A percentile compares a stretch with the other conserved stretches of the same genome.
These are phyloP conservation scores for Chaetorhynchus papuensis DNA, from an alignment of 2,113 vertebrate species.

Conservation along the genomic window DNA sequence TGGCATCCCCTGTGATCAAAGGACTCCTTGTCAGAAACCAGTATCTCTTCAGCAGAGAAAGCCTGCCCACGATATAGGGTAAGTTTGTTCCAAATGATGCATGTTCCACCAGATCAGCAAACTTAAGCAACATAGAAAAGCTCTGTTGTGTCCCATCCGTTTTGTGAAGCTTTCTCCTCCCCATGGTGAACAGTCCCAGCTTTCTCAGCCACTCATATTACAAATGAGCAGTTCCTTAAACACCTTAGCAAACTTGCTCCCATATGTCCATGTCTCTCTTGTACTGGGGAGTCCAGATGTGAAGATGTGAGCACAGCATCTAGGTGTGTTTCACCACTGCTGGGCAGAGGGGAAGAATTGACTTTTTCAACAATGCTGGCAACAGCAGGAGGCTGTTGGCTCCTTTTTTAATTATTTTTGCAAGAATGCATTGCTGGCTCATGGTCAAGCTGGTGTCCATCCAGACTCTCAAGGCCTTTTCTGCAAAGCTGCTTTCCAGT, in stretches of 20 bases:
- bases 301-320: background rate
- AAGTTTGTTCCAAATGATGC: background rate
- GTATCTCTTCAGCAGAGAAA: background rate
- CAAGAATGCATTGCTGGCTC: background rate
- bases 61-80: background rate
- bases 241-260: background rate
- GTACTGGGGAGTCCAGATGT: background rate
- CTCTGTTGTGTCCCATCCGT: background rate
- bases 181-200: background rate
- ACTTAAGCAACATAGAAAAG: background rate
- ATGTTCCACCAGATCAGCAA: background rate
- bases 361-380: background rate
- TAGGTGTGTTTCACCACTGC: background rate
- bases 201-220: background rate
- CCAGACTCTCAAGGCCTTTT: background rate
- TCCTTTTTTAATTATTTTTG: background rate
- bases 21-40: background rate
- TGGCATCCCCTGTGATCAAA: background rate
- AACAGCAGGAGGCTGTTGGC: background rate
- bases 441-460: background rate
- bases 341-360: background rate
- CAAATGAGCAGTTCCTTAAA: background rate
- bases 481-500: background rate
- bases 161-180: background rate
- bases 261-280: background rate